A percentile compares a stretch with the other conserved stretches of the same genome.
These are phyloP conservation scores for Amphiura filiformis DNA, from an alignment of 35 echinoderm and acorn worm genomes.

Conservation along the genomic window DNA sequence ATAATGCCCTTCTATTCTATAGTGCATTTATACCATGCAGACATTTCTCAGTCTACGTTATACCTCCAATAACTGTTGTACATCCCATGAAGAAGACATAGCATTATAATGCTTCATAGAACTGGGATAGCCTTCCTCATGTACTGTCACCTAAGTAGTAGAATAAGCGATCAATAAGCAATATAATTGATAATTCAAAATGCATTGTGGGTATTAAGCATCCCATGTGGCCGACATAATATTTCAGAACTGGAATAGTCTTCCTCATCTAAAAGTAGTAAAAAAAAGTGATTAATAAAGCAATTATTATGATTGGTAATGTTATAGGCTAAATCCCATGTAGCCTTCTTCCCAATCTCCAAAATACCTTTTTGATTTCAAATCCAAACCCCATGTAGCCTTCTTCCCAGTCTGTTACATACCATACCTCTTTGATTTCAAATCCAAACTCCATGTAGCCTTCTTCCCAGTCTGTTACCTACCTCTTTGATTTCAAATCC, in stretches of 20 bases:
- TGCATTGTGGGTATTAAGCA: not conserved
- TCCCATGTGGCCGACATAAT: not conserved
- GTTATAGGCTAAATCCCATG: no score
- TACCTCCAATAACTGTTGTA: conserved; percentile 75
- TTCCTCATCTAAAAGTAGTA: no score
- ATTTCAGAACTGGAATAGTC: not conserved
- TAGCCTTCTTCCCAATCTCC: no score
- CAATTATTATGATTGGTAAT: not conserved
- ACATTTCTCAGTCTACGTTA: not conserved
- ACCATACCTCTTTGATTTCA: no score
- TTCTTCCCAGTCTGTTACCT: no score
- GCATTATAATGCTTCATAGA: conserved; percentile 51
- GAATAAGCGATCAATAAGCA: not conserved
- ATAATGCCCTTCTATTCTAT: no score
- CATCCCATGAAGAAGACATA: conserved; percentile 47
- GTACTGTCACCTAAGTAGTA: conserved; percentile 60
- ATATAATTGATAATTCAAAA: no score
- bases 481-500: no score
- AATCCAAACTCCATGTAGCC: no score
- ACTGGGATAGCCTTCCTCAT: conserved; percentile 16
- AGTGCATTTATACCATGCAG: not conserved
- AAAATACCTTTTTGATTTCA: no score
- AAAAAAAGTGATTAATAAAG: not conserved
- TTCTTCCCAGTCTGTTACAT: no score
- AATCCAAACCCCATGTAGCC: no score